These are phyloP conservation scores for Tholera decimalis DNA, from an alignment of 2,888 invertebrate genomes.

Conservation along the genomic window DNA sequence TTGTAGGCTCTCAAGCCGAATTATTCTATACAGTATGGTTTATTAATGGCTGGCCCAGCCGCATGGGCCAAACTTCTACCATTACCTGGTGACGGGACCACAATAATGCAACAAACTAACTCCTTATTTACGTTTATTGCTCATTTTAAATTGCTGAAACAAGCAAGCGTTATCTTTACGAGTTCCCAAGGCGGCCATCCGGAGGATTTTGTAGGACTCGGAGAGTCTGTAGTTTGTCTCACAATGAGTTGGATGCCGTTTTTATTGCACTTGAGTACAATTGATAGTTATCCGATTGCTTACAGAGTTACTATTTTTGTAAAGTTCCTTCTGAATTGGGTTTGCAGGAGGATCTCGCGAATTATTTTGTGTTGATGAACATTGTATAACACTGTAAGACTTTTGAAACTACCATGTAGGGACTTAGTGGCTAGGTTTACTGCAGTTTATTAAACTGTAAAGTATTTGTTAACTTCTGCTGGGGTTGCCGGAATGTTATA, in stretches of 20 bases:
- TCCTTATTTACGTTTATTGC: constrained; percentile 72
- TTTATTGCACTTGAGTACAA: constrained; percentile 56
- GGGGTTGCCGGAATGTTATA: no score
- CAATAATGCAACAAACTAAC: constrained; percentile 63
- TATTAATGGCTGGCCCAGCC: no score
- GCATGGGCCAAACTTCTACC: constrained; percentile 11
- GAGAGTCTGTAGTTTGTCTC: constrained; percentile 54
- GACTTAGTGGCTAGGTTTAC: constrained; percentile 5
- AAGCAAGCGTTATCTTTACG: constrained; percentile 67
- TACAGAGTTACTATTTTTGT: constrained; percentile 39
- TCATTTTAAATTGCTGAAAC: constrained; percentile 67
- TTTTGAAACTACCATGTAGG: constrained; percentile 12
- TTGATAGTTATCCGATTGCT: constrained; percentile 50
- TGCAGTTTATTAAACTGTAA: background rate
- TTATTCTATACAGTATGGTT: background rate
- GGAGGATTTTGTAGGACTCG: constrained; percentile 57
- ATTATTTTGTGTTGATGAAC: constrained; percentile 10
- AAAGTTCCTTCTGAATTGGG: constrained; percentile 16
- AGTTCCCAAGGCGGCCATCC: constrained; percentile 58
- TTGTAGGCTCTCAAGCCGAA: background rate
- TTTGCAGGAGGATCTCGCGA: background rate
- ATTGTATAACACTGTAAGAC: constrained; percentile 17
- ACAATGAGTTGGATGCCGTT: constrained; percentile 39
- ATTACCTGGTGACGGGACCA: constrained; percentile 43
- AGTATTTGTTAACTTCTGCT: no score